Evolutionary conservation across 2,888 invertebrate species (phyloP), one percentile per base, ranked within the genome.

Genomic region (Myopa tessellatipennis): DNA sequence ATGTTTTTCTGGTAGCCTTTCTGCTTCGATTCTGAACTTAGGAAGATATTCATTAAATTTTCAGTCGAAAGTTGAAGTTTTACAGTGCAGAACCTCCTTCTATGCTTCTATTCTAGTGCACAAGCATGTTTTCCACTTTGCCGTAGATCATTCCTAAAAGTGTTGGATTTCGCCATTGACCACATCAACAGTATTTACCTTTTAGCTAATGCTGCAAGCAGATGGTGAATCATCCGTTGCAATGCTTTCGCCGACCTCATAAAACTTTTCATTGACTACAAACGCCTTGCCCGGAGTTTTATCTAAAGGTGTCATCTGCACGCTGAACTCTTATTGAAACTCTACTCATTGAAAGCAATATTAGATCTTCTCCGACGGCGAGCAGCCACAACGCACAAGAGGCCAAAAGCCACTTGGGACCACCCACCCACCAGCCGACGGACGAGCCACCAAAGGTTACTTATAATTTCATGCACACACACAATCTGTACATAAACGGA

Each of bases 111-210:
- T n/a, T 65, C 1, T 65, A 65, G 65, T 65, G 65, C 65, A 65
- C 12, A 65, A 38, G 18, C 65, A 14, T 65, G 65, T 61, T 55
- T 12, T 61, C n/a, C 10, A 61, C 4, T 34, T 65, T 38, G 10
- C 65, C 14, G 38, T 65, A 38, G 65, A 36, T 26, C 5, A 34
- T 50, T 50, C 16, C 34, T 10, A 12, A 5, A 26, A 70, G 55
- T 70, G 58, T 60, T 72, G 55, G n/a, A 40, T 7, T 60, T 60
- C 72, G 14, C 58, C 58, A 38, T 16, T 60, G 40, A 60, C 72
- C 72, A 18, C 72, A 72, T 60, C n/a, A 58, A 72, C 72, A 72
- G 36, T 58, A 58, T 58, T 72, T 72, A 72, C 72, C 72, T 72
- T 72, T 72, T 72, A 72, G 72, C 58, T n/a, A 72, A 60, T 72